These are phyloP conservation scores for Porites lobata DNA, from an alignment of 92 coral and sea anemone species.

Conservation along the genomic window DNA sequence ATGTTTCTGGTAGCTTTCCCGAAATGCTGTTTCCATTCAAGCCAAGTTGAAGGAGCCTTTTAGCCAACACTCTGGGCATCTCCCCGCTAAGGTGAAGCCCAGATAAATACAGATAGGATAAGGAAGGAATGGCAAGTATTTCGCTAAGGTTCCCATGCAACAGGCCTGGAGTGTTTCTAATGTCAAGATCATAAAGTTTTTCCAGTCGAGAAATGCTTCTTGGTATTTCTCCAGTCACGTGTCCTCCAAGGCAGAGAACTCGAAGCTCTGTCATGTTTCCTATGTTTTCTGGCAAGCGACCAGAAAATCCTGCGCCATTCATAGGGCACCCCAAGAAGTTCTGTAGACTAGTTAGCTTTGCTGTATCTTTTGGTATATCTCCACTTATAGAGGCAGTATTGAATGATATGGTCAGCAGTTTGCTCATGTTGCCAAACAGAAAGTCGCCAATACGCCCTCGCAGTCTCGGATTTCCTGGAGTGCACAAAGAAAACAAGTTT, in stretches of 20 bases:
- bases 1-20: constrained; percentile 34
- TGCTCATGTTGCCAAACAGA: constrained; percentile 62
- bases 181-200: constrained; percentile 45
- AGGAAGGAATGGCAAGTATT: constrained; percentile 46
- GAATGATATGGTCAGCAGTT: constrained; percentile 13
- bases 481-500: constrained; percentile 61
- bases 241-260: constrained; percentile 55
- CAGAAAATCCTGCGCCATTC: constrained; percentile 54
- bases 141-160: constrained; percentile 35
- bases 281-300: constrained; percentile 56
- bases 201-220: constrained; percentile 51
- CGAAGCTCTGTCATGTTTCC: constrained; percentile 68
- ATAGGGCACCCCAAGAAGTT: constrained; percentile 51
- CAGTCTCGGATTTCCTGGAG: constrained; percentile 37
- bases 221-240: constrained; percentile 63
- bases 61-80: constrained; percentile 50
- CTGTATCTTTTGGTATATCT: constrained; percentile 40
- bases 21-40: constrained; percentile 61
- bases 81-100: constrained; percentile 54
- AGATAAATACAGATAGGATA: constrained; percentile 46
- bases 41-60: not conserved
- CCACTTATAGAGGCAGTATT: constrained; percentile 32
- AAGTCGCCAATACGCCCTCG: constrained; percentile 46
- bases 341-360: constrained; percentile 28
- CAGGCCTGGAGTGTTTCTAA: constrained; percentile 52